Evolutionary conservation across 2,888 invertebrate genomes (phyloP), one percentile per base, ranked within the genome.

Genomic region (Crepidodera aurea): DNA sequence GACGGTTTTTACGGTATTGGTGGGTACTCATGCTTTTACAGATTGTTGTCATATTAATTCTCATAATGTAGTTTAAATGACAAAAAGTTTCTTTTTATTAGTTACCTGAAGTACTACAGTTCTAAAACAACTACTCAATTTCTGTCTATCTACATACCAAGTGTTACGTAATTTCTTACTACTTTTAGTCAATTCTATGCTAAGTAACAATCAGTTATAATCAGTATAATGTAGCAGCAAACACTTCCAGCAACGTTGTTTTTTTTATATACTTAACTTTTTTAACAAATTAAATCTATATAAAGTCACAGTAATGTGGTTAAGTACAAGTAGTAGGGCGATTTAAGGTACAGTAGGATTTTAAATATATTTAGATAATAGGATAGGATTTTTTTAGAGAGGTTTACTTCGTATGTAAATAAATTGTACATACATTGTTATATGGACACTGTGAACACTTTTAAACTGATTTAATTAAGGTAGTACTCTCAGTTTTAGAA

Each of bases 121-220:
- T 15, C 53, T 59, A 57, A 54, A 51, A 54, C 59, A 29, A 13
- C 48, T 48, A 48, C 48, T 48, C 48, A 27, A 48, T 27, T 48
- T 48, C 25, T 58, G 27, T 44, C 51, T 46, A 60, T 54, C 56
- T 51, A 61, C 39, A 57, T 61, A 64, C 54, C 29, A 48, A n/a
- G 48, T 48, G 12, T 27, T 27, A 27, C 25, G 25, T 19, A 13
- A 46, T 60, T 50, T 56, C 29, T 53, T 60, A 51, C 40, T 37
- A 58, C 69, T 64, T 60, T 60, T 46, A 59, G 57, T 29, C 40
- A 48, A 40, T 58, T 51, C 75, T 75, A 75, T 70, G 69, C 74
- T 78, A 76, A 69, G 69, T 77, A 78, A 79, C 77, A 79, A 78
- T 76, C 74, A 78, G 62, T 77, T 75, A 77, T 76, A 75, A 46